phyloP scores from a whole-genome alignment of 2,888 invertebrate genomes.

The Macrosiphum euphorbiae region DNA sequence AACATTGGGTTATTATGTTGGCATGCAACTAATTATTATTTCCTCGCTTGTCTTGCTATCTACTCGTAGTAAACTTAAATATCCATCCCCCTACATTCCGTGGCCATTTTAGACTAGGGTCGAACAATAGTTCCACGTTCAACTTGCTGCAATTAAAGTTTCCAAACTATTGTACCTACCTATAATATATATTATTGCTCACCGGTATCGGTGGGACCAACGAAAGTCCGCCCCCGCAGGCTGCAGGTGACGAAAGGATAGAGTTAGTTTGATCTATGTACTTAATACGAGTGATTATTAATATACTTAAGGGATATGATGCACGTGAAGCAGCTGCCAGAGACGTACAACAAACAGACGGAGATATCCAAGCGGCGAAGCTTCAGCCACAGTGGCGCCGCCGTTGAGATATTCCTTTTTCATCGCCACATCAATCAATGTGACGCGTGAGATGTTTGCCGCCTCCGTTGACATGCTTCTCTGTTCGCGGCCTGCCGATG shows the following conservation, averaged over 20 bases:
- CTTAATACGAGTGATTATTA: too few relatives aligned
- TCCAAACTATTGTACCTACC: not conserved
- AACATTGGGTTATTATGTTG: too few relatives aligned
- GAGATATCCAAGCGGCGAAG: not conserved
- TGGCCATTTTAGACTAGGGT: not conserved
- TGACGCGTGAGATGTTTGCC: slow-evolving; percentile 54
- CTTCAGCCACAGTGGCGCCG: not conserved
- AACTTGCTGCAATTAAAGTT: slow-evolving; percentile 42
- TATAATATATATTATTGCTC: not conserved
- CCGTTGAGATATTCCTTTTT: slow-evolving; percentile 17
- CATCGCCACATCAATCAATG: slow-evolving; percentile 54
- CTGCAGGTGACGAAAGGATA: not conserved
- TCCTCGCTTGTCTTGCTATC: not conserved
- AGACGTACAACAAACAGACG: not conserved
- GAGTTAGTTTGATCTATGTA: not conserved
- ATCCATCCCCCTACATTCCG: not conserved
- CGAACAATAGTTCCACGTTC: not conserved
- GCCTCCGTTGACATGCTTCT: slow-evolving; percentile 16
- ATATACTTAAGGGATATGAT: too few relatives aligned
- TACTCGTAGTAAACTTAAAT: not conserved
- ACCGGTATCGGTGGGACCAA: not conserved
- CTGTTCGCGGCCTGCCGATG: not conserved
- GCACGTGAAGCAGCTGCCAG: too few relatives aligned
- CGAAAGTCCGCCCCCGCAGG: not conserved
- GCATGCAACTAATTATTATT: not conserved